phyloP scores from a whole-genome alignment of 2,888 invertebrate genomes.

The Molanna angustata region DNA sequence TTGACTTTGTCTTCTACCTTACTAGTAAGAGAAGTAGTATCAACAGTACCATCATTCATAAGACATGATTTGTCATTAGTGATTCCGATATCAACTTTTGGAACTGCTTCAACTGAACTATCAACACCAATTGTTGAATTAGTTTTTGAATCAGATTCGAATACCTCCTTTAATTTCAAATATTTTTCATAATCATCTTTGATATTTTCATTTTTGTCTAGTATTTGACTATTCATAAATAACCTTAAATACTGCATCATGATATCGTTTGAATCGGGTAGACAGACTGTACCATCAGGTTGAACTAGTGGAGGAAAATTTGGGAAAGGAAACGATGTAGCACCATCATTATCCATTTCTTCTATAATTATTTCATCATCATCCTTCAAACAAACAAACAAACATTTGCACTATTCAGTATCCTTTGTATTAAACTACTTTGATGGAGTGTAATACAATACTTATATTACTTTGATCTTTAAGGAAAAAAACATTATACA shows the following conservation, averaged over 20 bases:
- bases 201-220: not conserved
- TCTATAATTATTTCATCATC: constrained; percentile 51
- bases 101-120: not conserved
- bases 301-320: constrained; percentile 44
- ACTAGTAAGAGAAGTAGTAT: too few relatives aligned
- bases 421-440: too few relatives aligned
- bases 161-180: constrained; percentile 24
- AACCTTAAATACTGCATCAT: constrained; percentile 23
- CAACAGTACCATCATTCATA: too few relatives aligned
- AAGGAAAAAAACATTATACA: too few relatives aligned
- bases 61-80: constrained; percentile 32
- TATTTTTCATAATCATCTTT: constrained; percentile 22
- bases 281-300: constrained; percentile 40
- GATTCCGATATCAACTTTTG: not conserved
- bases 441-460: too few relatives aligned
- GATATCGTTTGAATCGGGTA: constrained; percentile 21
- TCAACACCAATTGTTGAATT: not conserved
- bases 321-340: constrained; percentile 49
- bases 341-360: constrained; percentile 52
- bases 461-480: too few relatives aligned
- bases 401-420: too few relatives aligned
- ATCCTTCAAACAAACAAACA: constrained; percentile 55
- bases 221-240: constrained; percentile 12
- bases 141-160: constrained; percentile 13
- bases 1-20: not conserved